Conservation (phyloP, 2,797 vertebrate species). For the Peromyscus eremicus region DNA sequence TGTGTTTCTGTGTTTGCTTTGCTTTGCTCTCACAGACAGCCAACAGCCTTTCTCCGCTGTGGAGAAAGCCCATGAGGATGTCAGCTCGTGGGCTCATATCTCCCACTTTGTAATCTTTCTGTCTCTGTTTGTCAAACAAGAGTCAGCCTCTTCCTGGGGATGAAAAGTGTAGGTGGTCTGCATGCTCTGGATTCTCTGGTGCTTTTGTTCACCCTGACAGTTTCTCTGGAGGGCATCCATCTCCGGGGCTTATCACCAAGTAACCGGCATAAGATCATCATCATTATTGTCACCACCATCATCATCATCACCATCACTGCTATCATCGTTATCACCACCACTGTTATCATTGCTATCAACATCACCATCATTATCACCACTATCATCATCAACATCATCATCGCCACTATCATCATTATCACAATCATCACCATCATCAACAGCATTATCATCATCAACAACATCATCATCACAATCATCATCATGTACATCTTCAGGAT, state of each 20-base stretch:
- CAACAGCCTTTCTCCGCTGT: not conserved
- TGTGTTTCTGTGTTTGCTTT: not conserved
- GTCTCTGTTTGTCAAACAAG: not conserved
- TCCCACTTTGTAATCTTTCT: not conserved
- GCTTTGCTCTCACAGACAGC: not conserved
- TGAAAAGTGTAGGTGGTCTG: not conserved
- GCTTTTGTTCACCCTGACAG: not conserved
- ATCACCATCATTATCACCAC: not conserved
- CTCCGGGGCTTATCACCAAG: not conserved
- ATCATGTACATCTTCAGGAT: not conserved
- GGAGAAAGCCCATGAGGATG: not conserved
- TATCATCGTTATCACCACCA: too few species aligned
- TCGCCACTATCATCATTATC: not conserved
- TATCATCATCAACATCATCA: not conserved
- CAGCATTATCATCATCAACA: not conserved
- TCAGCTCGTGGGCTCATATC: not conserved
- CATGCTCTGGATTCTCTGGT: too few species aligned
- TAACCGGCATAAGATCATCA: not conserved
- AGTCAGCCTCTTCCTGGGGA: not conserved
- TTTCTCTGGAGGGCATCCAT: not conserved
- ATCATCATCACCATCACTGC: too few species aligned
- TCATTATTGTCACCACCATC: not conserved
- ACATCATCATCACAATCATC: rapidly evolving
- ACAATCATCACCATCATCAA: rapidly evolving
- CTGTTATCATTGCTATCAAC: too few species aligned